These are phyloP conservation scores for Menidia beryllina DNA, from an alignment of 2,113 vertebrate genomes.

Conservation along the genomic window DNA sequence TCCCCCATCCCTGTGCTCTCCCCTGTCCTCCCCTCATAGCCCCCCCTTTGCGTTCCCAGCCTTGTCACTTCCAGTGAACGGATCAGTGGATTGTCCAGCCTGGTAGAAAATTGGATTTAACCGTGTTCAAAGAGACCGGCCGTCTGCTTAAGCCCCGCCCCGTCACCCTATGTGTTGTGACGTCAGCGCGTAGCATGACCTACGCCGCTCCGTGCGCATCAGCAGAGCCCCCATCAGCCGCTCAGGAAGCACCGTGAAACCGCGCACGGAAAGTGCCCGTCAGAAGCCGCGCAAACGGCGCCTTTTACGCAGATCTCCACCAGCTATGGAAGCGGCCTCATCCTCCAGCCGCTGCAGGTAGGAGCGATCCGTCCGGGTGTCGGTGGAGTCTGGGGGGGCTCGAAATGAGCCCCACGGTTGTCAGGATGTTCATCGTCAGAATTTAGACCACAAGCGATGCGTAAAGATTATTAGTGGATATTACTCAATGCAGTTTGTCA, in stretches of 20 bases:
- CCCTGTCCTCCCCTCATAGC: constrained; percentile 2
- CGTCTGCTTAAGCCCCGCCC: constrained; percentile 22
- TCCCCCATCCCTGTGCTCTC: not conserved
- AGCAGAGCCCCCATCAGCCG: constrained; percentile 16
- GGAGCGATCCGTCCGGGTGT: constrained; percentile 18
- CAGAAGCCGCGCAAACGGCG: not conserved
- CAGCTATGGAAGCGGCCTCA: constrained; percentile 47
- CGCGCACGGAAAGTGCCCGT: not conserved
- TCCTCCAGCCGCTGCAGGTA: constrained; percentile 63
- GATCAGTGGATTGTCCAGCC: constrained; percentile 61
- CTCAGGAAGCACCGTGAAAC: not conserved
- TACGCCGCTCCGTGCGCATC: not conserved
- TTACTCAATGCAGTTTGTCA: not conserved
- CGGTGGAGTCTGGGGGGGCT: not conserved
- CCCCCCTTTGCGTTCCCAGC: constrained; percentile 10
- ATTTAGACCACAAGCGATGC: not conserved
- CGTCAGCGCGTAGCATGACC: constrained; percentile 43
- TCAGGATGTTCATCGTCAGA: not conserved
- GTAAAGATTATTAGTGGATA: not conserved
- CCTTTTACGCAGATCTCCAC: not conserved
- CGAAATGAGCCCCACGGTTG: constrained; percentile 6
- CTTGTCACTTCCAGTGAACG: constrained; percentile 33
- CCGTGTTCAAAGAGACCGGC: constrained; percentile 57
- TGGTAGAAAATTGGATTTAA: constrained; percentile 70
- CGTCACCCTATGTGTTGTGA: not conserved